Evolutionary conservation across 2,113 vertebrate genomes (phyloP).

Genomic region (Plectropomus leopardus): DNA sequence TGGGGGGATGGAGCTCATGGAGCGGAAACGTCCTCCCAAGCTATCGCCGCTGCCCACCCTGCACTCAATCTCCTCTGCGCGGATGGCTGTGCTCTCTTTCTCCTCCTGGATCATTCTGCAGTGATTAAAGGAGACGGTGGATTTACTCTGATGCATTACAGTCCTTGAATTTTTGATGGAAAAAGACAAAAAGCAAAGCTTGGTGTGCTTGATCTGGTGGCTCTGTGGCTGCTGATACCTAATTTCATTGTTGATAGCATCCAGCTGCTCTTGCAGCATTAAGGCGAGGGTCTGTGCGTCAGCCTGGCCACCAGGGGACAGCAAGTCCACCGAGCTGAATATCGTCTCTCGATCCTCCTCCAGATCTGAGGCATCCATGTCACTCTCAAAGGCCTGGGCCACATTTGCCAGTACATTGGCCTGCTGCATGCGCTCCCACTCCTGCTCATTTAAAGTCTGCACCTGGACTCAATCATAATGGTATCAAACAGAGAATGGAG

Average conservation of each 20-base stretch:
- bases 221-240: conserved; percentile 80
- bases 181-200: neutral
- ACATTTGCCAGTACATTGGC: conserved; percentile 96
- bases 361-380: conserved; percentile 92
- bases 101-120: conserved; percentile 97
- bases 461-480: conserved; percentile 83
- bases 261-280: conserved; percentile 98
- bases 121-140: neutral
- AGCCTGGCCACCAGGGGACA: conserved; percentile 95
- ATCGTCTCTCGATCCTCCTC: conserved; percentile 94
- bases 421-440: conserved; percentile 98
- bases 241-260: conserved; percentile 99
- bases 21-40: conserved; percentile 88
- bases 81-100: conserved; percentile 94
- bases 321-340: conserved; percentile 93
- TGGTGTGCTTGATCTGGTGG: neutral
- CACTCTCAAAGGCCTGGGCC: conserved; percentile 96
- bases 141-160: neutral
- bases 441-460: conserved; percentile 97
- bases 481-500: neutral
- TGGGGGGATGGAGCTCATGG: conserved; percentile 89
- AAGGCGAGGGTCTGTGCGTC: conserved; percentile 97
- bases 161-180: neutral
- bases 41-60: conserved; percentile 92
- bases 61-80: conserved; percentile 96